Percentiles rank a stretch among this genome's conserved stretches.
These are phyloP conservation scores for Phenganax marumi DNA, from an alignment of 92 coral and sea anemone species.

Conservation along the genomic window DNA sequence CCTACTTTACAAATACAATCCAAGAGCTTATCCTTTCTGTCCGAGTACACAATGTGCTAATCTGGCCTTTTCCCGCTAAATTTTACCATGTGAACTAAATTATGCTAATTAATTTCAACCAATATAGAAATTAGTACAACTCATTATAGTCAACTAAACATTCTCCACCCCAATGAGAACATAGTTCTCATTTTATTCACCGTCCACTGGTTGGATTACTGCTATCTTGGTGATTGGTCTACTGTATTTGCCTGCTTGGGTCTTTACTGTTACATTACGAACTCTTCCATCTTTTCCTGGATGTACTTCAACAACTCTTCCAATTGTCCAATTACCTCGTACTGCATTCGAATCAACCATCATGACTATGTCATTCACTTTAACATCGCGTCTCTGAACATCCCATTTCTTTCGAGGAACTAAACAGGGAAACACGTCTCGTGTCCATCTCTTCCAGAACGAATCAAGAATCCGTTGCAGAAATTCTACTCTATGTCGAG, in stretches of 20 bases:
- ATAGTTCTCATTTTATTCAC: slow-evolving; percentile 5
- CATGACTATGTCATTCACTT: slow-evolving; percentile 37
- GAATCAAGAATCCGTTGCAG: slow-evolving; percentile 32
- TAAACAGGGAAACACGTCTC: too few relatives aligned
- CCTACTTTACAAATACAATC: too few relatives aligned
- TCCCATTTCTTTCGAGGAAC: slow-evolving; percentile 31
- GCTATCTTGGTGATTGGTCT: slow-evolving; percentile 46
- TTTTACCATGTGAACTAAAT: too few relatives aligned
- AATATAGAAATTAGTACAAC: not conserved
- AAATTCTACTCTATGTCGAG: too few relatives aligned
- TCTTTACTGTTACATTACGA: slow-evolving; percentile 50
- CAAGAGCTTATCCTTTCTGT: too few relatives aligned
- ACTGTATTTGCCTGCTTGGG: slow-evolving; percentile 15
- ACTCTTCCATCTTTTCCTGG: slow-evolving; percentile 47
- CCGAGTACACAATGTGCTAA: too few relatives aligned
- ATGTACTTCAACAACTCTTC: slow-evolving; percentile 30
- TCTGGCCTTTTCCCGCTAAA: too few relatives aligned
- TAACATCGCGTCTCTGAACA: slow-evolving; percentile 21
- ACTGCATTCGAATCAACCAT: slow-evolving; percentile 33
- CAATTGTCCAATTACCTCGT: slow-evolving; percentile 50
- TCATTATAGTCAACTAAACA: slow-evolving; percentile 12
- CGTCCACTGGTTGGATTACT: slow-evolving; percentile 46
- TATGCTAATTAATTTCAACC: too few relatives aligned
- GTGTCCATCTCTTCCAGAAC: slow-evolving; percentile 57
- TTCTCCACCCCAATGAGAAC: slow-evolving; percentile 41